These are phyloP conservation scores for Phorcus lineatus DNA, from an alignment of 2,888 invertebrate species.

Conservation along the genomic window DNA sequence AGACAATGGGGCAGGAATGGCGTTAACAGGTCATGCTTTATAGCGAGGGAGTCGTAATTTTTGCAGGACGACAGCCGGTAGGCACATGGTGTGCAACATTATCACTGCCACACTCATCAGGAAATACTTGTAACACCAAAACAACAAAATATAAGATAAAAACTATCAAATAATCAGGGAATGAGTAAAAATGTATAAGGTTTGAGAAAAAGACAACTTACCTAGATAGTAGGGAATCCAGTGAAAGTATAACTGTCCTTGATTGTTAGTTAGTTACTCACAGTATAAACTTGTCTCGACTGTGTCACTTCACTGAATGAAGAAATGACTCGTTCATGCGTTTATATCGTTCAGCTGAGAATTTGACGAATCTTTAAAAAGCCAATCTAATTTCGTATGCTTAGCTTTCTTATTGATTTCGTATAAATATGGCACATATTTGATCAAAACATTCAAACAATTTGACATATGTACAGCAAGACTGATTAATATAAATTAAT, in stretches of 20 bases:
- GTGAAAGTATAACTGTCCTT: not conserved
- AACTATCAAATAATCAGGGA: too few relatives aligned
- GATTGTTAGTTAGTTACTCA: not conserved
- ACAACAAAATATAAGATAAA: too few relatives aligned
- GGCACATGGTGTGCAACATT: too few relatives aligned
- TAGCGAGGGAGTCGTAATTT: too few relatives aligned
- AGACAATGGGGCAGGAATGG: too few relatives aligned
- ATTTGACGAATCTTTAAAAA: slow-evolving; percentile 25
- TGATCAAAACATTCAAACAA: slow-evolving; percentile 28
- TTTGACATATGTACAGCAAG: slow-evolving; percentile 19
- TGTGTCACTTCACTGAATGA: slow-evolving; percentile 15
- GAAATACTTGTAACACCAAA: too few relatives aligned
- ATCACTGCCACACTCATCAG: too few relatives aligned
- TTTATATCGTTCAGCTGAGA: slow-evolving; percentile 17
- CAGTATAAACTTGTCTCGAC: not conserved
- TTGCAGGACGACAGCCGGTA: too few relatives aligned
- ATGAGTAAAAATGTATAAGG: too few relatives aligned
- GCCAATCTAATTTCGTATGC: slow-evolving; percentile 23
- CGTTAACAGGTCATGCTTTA: too few relatives aligned
- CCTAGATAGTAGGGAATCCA: slow-evolving; percentile 5
- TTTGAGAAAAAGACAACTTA: not conserved
- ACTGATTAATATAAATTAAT: slow-evolving; percentile 18
- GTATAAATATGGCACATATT: slow-evolving; percentile 26
- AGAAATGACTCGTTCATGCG: not conserved
- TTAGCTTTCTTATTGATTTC: slow-evolving; percentile 23